Conservation (phyloP, 2,797 vertebrate genomes). For the Prunella strophiata region DNA sequence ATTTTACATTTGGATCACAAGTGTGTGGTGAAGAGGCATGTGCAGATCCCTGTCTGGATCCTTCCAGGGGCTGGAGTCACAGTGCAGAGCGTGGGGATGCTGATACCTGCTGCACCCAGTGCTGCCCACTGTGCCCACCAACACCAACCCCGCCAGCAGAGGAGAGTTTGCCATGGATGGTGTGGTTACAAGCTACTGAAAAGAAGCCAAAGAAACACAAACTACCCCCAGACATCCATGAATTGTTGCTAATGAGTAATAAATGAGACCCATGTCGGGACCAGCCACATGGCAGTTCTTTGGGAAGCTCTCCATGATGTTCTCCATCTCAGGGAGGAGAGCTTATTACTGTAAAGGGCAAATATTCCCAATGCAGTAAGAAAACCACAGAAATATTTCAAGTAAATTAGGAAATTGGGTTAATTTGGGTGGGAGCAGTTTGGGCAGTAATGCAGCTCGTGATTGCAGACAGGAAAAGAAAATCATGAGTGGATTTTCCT, state of each 20-base stretch:
- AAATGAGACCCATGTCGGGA: background rate
- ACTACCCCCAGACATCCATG: background rate
- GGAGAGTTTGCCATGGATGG: background rate
- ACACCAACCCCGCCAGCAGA: background rate
- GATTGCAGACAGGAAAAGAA: slow-evolving; percentile 40
- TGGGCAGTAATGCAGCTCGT: background rate
- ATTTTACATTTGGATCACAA: fast-evolving
- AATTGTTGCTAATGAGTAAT: background rate
- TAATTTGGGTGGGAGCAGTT: slow-evolving; percentile 45
- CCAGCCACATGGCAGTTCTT: background rate
- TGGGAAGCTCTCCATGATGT: background rate
- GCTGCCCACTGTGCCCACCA: background rate
- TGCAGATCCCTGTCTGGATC: background rate
- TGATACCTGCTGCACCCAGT: background rate
- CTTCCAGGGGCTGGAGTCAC: background rate
- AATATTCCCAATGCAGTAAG: slow-evolving; percentile 10
- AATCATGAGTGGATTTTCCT: slow-evolving; percentile 48
- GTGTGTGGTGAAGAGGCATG: background rate
- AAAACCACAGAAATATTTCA: slow-evolving; percentile 9
- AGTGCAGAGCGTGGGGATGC: fast-evolving
- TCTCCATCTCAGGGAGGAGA: background rate
- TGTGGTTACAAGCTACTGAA: background rate
- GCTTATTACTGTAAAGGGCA: slow-evolving; percentile 14
- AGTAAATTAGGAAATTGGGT: slow-evolving; percentile 49
- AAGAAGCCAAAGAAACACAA: background rate